phyloP scores from a whole-genome alignment of 92 coral and sea anemone species.

The Pocillopora meandrina region DNA sequence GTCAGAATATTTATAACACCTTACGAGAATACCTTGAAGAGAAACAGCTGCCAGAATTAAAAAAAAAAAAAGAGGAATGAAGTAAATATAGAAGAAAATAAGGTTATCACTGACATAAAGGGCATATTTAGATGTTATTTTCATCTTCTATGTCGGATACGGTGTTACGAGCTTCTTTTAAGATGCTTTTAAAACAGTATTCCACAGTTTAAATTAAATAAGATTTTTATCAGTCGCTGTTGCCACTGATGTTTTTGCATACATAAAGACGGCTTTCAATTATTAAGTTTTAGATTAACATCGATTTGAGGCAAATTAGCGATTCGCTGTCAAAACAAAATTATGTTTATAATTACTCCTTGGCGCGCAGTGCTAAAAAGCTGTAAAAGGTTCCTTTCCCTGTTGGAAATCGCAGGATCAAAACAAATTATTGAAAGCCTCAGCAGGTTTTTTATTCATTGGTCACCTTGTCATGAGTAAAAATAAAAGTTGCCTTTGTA shows the following conservation, averaged over 20 bases:
- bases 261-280: conserved; percentile 20
- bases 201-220: background rate
- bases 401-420: conserved; percentile 11
- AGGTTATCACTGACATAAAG: background rate
- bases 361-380: background rate
- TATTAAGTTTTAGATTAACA: conserved; percentile 27
- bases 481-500: background rate
- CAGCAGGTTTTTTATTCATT: conserved; percentile 17
- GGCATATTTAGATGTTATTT: background rate
- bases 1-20: background rate
- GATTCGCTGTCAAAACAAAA: conserved; percentile 32
- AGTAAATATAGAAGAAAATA: background rate
- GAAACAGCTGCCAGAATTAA: conserved; percentile 13
- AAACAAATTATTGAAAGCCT: background rate
- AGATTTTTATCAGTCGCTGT: background rate
- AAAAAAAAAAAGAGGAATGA: background rate
- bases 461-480: background rate
- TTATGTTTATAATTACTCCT: background rate
- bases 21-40: conserved; percentile 4
- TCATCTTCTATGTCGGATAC: background rate
- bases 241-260: conserved; percentile 1
- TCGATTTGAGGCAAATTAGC: conserved; percentile 30
- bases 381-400: background rate
- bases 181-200: background rate
- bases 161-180: no score